These are phyloP conservation scores for Pristionchus exspectatus DNA, from an alignment of 2,888 invertebrate genomes.

Conservation along the genomic window DNA sequence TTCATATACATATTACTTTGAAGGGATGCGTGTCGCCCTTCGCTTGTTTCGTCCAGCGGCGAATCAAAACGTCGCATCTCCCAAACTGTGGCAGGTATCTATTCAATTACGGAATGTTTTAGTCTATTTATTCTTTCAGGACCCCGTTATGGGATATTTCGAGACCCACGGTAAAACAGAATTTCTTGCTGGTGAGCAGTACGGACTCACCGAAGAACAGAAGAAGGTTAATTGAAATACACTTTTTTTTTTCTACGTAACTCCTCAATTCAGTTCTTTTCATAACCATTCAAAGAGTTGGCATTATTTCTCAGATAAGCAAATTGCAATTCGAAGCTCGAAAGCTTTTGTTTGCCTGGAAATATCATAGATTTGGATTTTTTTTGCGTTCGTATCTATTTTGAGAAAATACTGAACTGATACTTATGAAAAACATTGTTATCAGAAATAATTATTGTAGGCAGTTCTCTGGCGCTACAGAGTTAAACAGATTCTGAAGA, in stretches of 20 bases:
- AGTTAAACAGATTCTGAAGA: slow-evolving; percentile 78
- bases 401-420: too few relatives aligned
- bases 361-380: too few relatives aligned
- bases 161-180: slow-evolving; percentile 76
- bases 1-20: neutral
- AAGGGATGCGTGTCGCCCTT: slow-evolving; percentile 71
- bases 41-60: slow-evolving; percentile 77
- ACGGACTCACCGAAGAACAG: slow-evolving; percentile 77
- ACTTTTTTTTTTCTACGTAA: neutral
- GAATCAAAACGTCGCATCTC: slow-evolving; percentile 75
- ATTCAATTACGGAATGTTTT: neutral
- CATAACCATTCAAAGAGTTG: too few relatives aligned
- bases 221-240: slow-evolving; percentile 68
- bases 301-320: too few relatives aligned
- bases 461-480: slow-evolving; percentile 76
- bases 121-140: slow-evolving; percentile 29
- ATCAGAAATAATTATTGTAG: neutral
- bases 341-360: too few relatives aligned
- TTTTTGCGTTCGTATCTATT: too few relatives aligned
- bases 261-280: too few relatives aligned
- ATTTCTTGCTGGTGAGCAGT: slow-evolving; percentile 77
- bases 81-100: slow-evolving; percentile 76
- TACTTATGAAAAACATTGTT: neutral
- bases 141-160: slow-evolving; percentile 62
- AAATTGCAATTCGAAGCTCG: too few relatives aligned